These are phyloP conservation scores for Scomberomorus guttatus DNA, from an alignment of 2,797 vertebrate genomes.

Conservation along the genomic window DNA sequence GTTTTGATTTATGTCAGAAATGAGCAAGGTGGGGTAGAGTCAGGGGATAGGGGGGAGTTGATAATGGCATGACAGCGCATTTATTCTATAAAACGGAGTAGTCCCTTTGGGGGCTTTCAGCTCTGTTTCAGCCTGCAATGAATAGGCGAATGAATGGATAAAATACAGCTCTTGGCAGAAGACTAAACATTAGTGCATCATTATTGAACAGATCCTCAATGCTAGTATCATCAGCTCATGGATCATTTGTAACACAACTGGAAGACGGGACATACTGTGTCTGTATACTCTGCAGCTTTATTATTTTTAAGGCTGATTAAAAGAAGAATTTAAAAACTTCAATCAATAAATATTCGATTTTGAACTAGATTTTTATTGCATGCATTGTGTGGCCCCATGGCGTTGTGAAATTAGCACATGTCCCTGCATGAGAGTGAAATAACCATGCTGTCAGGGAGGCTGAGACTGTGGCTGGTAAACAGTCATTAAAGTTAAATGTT, in stretches of 20 bases:
- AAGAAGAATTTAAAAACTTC: background rate
- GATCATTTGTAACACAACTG: constrained; percentile 12
- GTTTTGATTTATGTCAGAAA: constrained; percentile 62
- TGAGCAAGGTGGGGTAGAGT: constrained; percentile 40
- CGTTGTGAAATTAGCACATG: constrained; percentile 48
- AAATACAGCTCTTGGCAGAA: constrained; percentile 34
- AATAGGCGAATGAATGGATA: constrained; percentile 44
- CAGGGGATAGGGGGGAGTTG: constrained; percentile 21
- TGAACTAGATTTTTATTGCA: constrained; percentile 1
- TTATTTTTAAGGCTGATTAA: constrained; percentile 27
- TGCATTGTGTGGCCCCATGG: background rate
- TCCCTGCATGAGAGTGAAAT: constrained; percentile 48
- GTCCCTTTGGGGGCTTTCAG: constrained; percentile 51
- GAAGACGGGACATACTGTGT: background rate
- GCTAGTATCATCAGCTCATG: constrained; percentile 5
- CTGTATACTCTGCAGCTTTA: background rate
- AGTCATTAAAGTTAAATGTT: constrained; percentile 76
- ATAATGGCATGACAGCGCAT: constrained; percentile 54
- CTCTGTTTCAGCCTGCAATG: constrained; percentile 37
- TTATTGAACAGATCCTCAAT: constrained; percentile 10
- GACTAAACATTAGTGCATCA: constrained; percentile 26
- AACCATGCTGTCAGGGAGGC: constrained; percentile 46
- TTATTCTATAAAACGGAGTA: constrained; percentile 56
- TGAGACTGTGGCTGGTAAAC: constrained; percentile 62
- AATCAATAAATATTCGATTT: constrained; percentile 35